Conservation (phyloP, 2,888 invertebrate species). For the Chrysopilus asiliformis region DNA sequence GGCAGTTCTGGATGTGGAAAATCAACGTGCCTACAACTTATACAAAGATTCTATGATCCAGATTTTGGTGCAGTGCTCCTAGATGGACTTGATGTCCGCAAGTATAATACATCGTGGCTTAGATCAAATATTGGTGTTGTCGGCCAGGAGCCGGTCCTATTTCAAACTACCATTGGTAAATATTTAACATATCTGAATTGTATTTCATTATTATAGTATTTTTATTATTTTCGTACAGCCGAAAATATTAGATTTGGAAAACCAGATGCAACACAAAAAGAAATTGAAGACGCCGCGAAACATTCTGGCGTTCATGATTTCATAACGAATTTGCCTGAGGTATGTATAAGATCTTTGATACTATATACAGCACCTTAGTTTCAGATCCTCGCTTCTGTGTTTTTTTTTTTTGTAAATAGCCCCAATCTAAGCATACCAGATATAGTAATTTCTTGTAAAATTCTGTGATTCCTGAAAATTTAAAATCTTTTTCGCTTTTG, state of each 20-base stretch:
- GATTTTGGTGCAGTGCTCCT: slow-evolving; percentile 41
- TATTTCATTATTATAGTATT: too few relatives aligned
- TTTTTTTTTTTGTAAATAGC: too few relatives aligned
- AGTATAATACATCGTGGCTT: slow-evolving; percentile 59
- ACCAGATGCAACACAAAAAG: slow-evolving; percentile 49
- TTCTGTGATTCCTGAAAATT: not conserved
- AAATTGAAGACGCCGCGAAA: slow-evolving; percentile 56
- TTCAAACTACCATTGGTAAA: slow-evolving; percentile 55
- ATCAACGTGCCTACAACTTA: slow-evolving; percentile 63
- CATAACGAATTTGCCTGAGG: slow-evolving; percentile 56
- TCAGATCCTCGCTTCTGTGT: too few relatives aligned
- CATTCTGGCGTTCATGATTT: slow-evolving; percentile 67
- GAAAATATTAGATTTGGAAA: slow-evolving; percentile 62
- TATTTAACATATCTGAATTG: not conserved
- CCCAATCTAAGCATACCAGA: too few relatives aligned
- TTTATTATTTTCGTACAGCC: slow-evolving; percentile 17
- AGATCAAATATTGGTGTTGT: slow-evolving; percentile 72
- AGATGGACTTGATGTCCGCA: slow-evolving; percentile 49
- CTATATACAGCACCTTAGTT: not conserved
- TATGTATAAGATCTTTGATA: slow-evolving; percentile 34
- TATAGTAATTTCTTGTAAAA: not conserved
- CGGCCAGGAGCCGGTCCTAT: slow-evolving; percentile 78
- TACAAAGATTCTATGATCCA: slow-evolving; percentile 65
- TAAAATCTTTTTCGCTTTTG: not conserved
- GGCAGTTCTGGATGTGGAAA: slow-evolving; percentile 70